phyloP scores from a whole-genome alignment of 1,140 invertebrate genomes.

The Micrasema longulum region DNA sequence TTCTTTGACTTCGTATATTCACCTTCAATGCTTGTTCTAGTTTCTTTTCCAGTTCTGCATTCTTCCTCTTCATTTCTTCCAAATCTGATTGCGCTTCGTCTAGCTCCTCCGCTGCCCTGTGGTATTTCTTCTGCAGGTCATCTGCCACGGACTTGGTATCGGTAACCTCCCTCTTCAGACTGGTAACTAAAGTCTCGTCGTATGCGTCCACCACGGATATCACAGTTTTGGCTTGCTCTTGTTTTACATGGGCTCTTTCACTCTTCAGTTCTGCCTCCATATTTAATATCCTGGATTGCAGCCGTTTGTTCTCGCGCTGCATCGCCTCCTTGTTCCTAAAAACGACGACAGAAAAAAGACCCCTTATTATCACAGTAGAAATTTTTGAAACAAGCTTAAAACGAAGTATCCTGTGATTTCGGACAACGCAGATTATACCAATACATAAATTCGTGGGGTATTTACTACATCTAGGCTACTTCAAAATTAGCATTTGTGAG shows the following conservation, averaged over 20 bases:
- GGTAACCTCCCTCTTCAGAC: conserved; percentile 80
- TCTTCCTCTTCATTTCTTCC: conserved; percentile 82
- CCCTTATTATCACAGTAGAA: not conserved
- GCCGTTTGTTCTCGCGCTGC: conserved; percentile 86
- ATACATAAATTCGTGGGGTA: no score
- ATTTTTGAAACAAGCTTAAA: no score
- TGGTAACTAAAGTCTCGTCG: conserved; percentile 72
- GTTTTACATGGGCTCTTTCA: conserved; percentile 70
- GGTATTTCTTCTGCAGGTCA: conserved; percentile 83
- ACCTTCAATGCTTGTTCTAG: conserved; percentile 72
- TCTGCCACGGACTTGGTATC: conserved; percentile 82
- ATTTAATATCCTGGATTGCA: conserved; percentile 81
- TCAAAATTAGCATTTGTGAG: no score
- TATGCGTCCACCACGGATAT: conserved; percentile 68
- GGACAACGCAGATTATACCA: no score
- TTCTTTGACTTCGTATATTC: conserved; percentile 52
- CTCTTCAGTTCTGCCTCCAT: conserved; percentile 82
- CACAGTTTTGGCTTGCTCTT: conserved; percentile 73
- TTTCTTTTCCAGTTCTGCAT: conserved; percentile 79
- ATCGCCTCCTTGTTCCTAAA: conserved; percentile 84
- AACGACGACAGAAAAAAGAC: not conserved
- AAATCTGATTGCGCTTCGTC: conserved; percentile 81
- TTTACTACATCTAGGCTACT: no score
- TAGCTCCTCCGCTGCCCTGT: conserved; percentile 78
- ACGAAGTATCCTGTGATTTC: no score